These are phyloP conservation scores for Thumatha senex DNA, from an alignment of 2,888 invertebrate genomes.

Conservation along the genomic window DNA sequence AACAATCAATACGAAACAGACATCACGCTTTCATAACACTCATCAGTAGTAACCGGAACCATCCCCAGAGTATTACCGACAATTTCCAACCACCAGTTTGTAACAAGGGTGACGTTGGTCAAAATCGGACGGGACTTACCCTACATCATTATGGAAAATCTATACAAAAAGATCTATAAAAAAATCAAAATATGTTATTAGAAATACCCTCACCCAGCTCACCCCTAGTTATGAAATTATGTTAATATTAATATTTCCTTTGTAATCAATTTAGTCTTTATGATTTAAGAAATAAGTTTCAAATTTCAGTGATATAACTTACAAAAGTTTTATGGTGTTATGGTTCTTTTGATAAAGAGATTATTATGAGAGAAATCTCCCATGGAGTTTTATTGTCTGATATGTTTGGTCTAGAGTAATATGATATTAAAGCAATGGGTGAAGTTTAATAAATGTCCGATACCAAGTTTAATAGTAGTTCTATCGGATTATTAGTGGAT, in stretches of 20 bases:
- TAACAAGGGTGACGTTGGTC: conserved; percentile 28
- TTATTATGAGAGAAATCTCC: conserved; percentile 66
- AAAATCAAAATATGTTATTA: conserved; percentile 76
- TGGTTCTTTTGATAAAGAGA: conserved; percentile 62
- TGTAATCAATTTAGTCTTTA: conserved; percentile 6
- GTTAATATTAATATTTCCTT: conserved; percentile 46
- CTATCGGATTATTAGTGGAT: conserved; percentile 30
- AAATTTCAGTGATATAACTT: conserved; percentile 9
- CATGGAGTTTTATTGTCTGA: conserved; percentile 65
- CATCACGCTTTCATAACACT: conserved; percentile 10
- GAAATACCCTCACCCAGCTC: conserved; percentile 66
- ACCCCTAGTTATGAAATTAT: conserved; percentile 78
- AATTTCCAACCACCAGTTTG: conserved; percentile 28
- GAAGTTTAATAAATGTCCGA: conserved; percentile 62
- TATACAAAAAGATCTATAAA: conserved; percentile 54
- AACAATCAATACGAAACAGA: conserved; percentile 10
- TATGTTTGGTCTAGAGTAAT: conserved; percentile 56
- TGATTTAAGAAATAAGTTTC: not conserved
- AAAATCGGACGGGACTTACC: conserved; percentile 39
- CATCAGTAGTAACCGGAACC: conserved; percentile 31
- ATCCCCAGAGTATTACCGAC: conserved; percentile 31
- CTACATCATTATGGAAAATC: conserved; percentile 58
- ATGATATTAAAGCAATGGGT: conserved; percentile 51
- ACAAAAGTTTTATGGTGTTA: conserved; percentile 46
- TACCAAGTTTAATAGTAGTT: conserved; percentile 42